Evolutionary conservation across 2,797 vertebrate species (phyloP), one percentile per base, ranked within the genome.

Genomic region (Acipenser ruthenus): DNA sequence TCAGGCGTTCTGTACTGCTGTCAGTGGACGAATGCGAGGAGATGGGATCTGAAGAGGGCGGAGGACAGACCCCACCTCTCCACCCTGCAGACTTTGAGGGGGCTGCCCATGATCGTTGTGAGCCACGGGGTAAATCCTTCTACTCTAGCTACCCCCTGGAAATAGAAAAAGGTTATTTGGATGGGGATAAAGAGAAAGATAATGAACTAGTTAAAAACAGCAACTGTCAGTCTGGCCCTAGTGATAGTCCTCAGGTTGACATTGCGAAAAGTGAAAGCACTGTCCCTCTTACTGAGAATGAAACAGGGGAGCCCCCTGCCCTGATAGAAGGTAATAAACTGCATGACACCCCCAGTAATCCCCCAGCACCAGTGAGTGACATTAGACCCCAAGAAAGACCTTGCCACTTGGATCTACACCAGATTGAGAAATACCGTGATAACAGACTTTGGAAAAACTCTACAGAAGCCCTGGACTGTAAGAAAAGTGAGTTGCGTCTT

Each of bases 1-100:
- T 98, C 83, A 93, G 91, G 18, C 91, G 95, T 4, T 97, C 97
- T 0, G 87, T 99, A 74, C 78, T 99, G 68, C 94, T 99, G 60
- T 99, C 96, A 0, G 97, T 99, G 9, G 96, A 99, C 70, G 97
- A 99, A 79, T 99, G 96, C 23, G 97, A 99, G 79, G 97, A 99
- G 78, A 50, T 99, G 70, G 94, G 90, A 66, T 94, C 93, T 8
- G 97, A 99, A n/a, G 95, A 99, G 66, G 91, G 84, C 49, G 91
- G 92, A 6, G 73, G 70, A 63, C 91, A 87, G 49, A 85, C 83
- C 50, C 84, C 87, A 1, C 75, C 72, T 59, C 88, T 84, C 12
- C 84, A 81, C 18, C 76, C 81, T 0, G 1, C 69, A 3, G 84
- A 83, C 50, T 98, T 96, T 67, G 91, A 94, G 53, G 81, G 75